Conservation (phyloP, 2,113 vertebrate species). For the Cryptomyrus ogoouensis region DNA sequence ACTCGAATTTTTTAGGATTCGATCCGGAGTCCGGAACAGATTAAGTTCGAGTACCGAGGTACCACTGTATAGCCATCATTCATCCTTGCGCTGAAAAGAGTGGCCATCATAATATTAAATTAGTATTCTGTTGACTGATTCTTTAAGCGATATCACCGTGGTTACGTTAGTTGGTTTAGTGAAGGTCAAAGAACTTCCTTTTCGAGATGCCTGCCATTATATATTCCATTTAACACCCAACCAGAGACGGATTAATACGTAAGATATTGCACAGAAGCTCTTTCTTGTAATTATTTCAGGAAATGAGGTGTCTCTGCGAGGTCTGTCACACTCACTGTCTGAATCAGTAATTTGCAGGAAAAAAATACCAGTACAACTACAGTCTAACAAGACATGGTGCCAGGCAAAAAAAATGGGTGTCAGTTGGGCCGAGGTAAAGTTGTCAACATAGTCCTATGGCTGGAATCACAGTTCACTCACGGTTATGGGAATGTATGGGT, state of each 20-base stretch:
- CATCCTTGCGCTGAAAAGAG: not conserved
- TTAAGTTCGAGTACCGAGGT: too few relatives aligned
- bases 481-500: not conserved
- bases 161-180: not conserved
- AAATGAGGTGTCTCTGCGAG: not conserved
- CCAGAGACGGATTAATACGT: not conserved
- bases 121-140: not conserved
- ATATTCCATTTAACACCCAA: not conserved
- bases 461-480: not conserved
- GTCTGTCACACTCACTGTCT: not conserved
- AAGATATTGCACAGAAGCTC: not conserved
- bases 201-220: not conserved
- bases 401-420: not conserved
- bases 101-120: not conserved
- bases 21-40: too few relatives aligned
- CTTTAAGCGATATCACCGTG: not conserved
- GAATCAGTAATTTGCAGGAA: too few relatives aligned
- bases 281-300: not conserved
- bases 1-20: too few relatives aligned
- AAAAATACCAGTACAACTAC: not conserved
- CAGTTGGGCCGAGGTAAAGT: not conserved
- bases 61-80: constrained; percentile 12
- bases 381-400: not conserved
- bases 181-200: not conserved
- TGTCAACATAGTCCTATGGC: not conserved